phyloP scores from a whole-genome alignment of 2,888 invertebrate genomes.

The Exephanes ischioxanthus region DNA sequence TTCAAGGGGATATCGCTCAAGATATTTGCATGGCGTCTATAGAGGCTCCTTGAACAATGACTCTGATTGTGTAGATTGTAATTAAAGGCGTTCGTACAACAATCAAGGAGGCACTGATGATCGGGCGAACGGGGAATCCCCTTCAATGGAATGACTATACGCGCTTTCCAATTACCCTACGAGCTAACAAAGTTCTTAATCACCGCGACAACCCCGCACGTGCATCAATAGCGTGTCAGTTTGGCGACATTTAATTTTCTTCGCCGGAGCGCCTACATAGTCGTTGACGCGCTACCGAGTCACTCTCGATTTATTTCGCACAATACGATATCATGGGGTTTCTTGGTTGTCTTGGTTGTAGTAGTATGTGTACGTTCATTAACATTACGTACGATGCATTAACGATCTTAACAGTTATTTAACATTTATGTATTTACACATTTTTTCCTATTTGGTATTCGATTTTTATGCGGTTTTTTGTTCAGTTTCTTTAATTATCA shows the following conservation, averaged over 20 bases:
- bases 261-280: background rate
- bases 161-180: conserved; percentile 54
- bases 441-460: background rate
- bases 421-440: background rate
- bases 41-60: conserved; percentile 67
- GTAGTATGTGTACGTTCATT: too few species aligned
- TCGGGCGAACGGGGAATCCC: conserved; percentile 35
- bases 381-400: too few species aligned
- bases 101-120: conserved; percentile 62
- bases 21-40: conserved; percentile 50
- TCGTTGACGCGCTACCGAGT: conserved; percentile 9
- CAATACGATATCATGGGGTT: conserved; percentile 6
- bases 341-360: background rate
- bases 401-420: too few species aligned
- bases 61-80: conserved; percentile 73
- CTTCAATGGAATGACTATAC: conserved; percentile 26
- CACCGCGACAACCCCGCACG: conserved; percentile 45
- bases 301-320: conserved; percentile 42
- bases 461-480: too few species aligned
- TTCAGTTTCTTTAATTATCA: too few species aligned
- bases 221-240: conserved; percentile 4
- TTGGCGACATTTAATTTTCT: background rate
- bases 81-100: conserved; percentile 67
- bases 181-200: conserved; percentile 62
- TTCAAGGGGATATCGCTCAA: conserved; percentile 22